Base-by-base conservation (phyloP, 2,797 vertebrate species). In the Coranthus polyacanthus region DNA sequence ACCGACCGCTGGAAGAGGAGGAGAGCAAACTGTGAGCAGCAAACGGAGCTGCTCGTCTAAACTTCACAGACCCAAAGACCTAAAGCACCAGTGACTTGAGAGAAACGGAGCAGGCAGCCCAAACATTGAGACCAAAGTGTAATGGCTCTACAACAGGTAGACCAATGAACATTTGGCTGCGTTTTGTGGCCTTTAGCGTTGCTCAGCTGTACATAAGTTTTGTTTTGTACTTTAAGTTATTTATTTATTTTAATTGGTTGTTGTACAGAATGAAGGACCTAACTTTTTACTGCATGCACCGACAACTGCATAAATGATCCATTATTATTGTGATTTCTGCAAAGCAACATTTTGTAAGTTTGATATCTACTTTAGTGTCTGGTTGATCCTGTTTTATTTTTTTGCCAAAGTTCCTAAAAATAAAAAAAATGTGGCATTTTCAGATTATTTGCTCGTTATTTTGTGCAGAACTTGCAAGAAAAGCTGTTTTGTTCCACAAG, bases 1-100 rank as follows among this genome's bases (percentile, higher is more conserved):
- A 98, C 88, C 93, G 94, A 61, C 94, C 96, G 0, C 89, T 98
- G 82, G 97, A 99, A 81, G 97, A 99, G 86, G 97, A 98, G 81
- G 97, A 98, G 90, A 99, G 97, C 91, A 97, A 97, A 80, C 92
- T 98, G 73, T 99, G 95, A 86, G 42, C 13, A 1, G 38, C 37
- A 11, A 10, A 15, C 16, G 0, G 12, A 36, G 12, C 38, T 21
- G 29, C 11, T 59, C 15, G 2, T 6, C 26, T 8, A 22, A 37
- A 39, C 10, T 15, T 15, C 24, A n/a, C n/a, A 43, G 60, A 68
- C 29, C 66, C 42, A 83, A 74, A 88, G 74, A 88, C 82, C 76
- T 16, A 24, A 72, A 72, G 49, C 66, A 59, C 44, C 51, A 49
- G 13, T 3, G 72, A 67, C 62, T 63, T 29, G 74, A 89, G 84